Evolutionary conservation across 1,140 invertebrate genomes (phyloP).

Genomic region (Zaprionus camerounensis): DNA sequence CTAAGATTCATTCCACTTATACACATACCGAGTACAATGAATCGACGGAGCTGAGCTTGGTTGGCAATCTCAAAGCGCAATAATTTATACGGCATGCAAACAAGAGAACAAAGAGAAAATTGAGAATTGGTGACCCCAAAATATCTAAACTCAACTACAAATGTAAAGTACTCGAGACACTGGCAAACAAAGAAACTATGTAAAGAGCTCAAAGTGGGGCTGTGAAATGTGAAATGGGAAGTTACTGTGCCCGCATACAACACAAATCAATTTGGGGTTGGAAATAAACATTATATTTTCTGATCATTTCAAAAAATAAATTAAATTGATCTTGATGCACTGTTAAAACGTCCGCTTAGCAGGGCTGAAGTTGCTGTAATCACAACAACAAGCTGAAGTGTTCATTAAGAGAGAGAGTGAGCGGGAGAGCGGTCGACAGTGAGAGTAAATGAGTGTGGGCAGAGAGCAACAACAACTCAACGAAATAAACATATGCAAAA

Average conservation of each 20-base stretch:
- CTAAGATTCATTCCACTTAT: slow-evolving; percentile 8
- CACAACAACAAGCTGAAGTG: slow-evolving; percentile 15
- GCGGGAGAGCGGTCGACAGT: neutral
- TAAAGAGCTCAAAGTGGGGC: slow-evolving; percentile 7
- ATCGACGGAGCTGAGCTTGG: slow-evolving; percentile 16
- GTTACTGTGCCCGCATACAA: slow-evolving; percentile 15
- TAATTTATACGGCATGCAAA: slow-evolving; percentile 49
- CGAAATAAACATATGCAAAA: slow-evolving; percentile 61
- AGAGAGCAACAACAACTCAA: slow-evolving; percentile 24
- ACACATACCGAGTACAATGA: neutral
- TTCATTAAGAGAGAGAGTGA: slow-evolving; percentile 19
- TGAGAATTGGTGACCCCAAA: slow-evolving; percentile 61
- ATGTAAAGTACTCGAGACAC: slow-evolving; percentile 13
- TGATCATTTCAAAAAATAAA: neutral
- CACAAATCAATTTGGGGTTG: slow-evolving; percentile 8
- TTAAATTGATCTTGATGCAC: slow-evolving; percentile 39
- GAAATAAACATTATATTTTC: neutral
- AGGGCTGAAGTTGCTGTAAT: slow-evolving; percentile 18
- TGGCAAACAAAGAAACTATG: slow-evolving; percentile 34
- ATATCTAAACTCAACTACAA: slow-evolving; percentile 35
- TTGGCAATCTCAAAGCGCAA: slow-evolving; percentile 37
- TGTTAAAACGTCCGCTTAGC: slow-evolving; percentile 48
- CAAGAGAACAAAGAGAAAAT: slow-evolving; percentile 57
- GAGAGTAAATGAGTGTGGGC: slow-evolving; percentile 10
- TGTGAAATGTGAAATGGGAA: slow-evolving; percentile 40